Percentiles rank a stretch among this genome's conserved stretches.
phyloP scores from a whole-genome alignment of 1,140 invertebrate species.

The Stenopsyche tienmushanensis region DNA sequence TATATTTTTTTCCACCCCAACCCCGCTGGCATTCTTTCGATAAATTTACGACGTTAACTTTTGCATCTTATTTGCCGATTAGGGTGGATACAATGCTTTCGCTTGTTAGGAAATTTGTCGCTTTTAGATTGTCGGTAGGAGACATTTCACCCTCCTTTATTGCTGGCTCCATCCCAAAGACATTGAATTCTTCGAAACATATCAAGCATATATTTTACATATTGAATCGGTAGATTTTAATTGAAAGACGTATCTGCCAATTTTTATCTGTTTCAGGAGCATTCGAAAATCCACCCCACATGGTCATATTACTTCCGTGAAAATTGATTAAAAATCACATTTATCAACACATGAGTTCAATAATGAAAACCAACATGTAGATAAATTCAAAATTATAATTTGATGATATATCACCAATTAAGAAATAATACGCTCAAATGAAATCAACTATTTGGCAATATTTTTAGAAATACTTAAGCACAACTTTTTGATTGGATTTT shows the following conservation, averaged over 20 bases:
- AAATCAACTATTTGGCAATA: too few relatives aligned
- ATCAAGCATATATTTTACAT: conserved; percentile 33
- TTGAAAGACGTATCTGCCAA: conserved; percentile 7
- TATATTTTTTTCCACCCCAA: conserved; percentile 20
- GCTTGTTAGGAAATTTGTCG: conserved; percentile 39
- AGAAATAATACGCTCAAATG: too few relatives aligned
- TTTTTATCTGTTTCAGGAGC: conserved; percentile 1
- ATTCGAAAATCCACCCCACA: not conserved
- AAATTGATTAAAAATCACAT: too few relatives aligned
- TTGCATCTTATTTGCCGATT: conserved; percentile 43
- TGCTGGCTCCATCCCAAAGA: conserved; percentile 23
- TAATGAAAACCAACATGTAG: too few relatives aligned
- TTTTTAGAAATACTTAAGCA: too few relatives aligned
- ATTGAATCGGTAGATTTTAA: conserved; percentile 26
- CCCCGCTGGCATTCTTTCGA: conserved; percentile 34
- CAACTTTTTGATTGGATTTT: too few relatives aligned
- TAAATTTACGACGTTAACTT: conserved; percentile 42
- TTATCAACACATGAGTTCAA: too few relatives aligned
- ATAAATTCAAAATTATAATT: too few relatives aligned
- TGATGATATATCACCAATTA: too few relatives aligned
- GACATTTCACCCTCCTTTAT: conserved; percentile 26
- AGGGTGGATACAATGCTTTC: conserved; percentile 25
- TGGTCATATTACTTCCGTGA: too few relatives aligned
- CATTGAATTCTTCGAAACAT: conserved; percentile 36
- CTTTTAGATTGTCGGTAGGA: conserved; percentile 3